These are phyloP conservation scores for Illadopsis cleaveri DNA, from an alignment of 2,113 vertebrate genomes.

Conservation along the genomic window DNA sequence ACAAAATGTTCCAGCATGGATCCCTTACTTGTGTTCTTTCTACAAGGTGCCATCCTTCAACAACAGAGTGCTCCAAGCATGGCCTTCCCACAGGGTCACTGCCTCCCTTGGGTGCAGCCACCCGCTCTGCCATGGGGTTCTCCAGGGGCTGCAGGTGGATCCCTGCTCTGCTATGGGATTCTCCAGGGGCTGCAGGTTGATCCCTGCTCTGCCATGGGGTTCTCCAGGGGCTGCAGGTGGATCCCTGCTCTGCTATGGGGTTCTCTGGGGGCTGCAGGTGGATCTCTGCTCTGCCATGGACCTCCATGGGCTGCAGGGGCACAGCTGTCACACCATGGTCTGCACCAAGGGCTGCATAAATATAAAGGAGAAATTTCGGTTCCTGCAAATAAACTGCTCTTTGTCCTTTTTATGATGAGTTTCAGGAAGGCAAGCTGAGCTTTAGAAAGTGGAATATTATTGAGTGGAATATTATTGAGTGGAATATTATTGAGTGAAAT, in stretches of 20 bases:
- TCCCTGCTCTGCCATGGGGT: background rate
- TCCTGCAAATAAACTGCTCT: background rate
- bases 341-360: background rate
- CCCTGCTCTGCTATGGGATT: fast-evolving
- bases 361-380: fast-evolving
- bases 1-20: background rate
- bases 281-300: background rate
- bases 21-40: background rate
- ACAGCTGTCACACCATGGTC: fast-evolving
- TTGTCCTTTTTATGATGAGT: background rate
- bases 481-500: background rate
- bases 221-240: background rate
- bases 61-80: background rate
- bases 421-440: background rate
- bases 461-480: background rate
- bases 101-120: fast-evolving
- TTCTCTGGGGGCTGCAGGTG: background rate
- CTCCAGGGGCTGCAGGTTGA: background rate
- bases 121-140: fast-evolving
- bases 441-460: background rate
- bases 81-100: background rate
- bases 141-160: background rate
- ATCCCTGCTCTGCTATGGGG: background rate
- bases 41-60: background rate
- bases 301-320: background rate